Conservation (phyloP, 2,113 vertebrate genomes). For the Gavialis gangeticus region DNA sequence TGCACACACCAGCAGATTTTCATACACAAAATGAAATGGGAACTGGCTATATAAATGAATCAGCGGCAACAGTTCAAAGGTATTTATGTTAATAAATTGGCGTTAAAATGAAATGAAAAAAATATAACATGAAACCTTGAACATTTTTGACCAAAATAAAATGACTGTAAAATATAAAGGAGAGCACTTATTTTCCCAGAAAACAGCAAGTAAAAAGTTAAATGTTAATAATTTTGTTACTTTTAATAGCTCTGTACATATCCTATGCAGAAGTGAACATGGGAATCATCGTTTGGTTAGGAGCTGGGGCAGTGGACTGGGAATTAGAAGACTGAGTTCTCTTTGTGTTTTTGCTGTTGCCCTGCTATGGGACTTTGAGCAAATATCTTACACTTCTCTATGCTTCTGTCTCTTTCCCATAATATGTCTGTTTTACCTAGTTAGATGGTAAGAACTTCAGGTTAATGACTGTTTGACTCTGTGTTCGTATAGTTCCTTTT, state of each 20-base stretch:
- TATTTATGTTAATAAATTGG: not conserved
- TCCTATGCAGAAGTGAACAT: not conserved
- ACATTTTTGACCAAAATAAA: not conserved
- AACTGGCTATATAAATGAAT: not conserved
- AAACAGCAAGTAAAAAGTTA: not conserved
- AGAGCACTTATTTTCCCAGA: not conserved
- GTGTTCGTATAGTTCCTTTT: not conserved
- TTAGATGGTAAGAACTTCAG: not conserved
- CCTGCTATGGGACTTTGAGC: not conserved
- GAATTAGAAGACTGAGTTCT: not conserved
- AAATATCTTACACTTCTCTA: not conserved
- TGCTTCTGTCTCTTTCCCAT: not conserved
- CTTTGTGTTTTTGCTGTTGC: not conserved
- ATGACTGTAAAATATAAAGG: not conserved
- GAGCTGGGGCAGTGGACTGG: not conserved
- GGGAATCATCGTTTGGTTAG: not conserved
- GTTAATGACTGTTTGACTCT: accelerated
- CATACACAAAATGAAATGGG: not conserved
- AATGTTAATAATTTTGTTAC: not conserved
- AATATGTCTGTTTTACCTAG: not conserved
- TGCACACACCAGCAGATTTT: not conserved
- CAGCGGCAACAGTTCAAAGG: not conserved
- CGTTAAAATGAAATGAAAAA: slow-evolving; percentile 1
- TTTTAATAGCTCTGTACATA: not conserved
- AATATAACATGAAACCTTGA: not conserved